Base-by-base conservation (phyloP, 1,140 invertebrate genomes). In the Monochamus saltuarius region DNA sequence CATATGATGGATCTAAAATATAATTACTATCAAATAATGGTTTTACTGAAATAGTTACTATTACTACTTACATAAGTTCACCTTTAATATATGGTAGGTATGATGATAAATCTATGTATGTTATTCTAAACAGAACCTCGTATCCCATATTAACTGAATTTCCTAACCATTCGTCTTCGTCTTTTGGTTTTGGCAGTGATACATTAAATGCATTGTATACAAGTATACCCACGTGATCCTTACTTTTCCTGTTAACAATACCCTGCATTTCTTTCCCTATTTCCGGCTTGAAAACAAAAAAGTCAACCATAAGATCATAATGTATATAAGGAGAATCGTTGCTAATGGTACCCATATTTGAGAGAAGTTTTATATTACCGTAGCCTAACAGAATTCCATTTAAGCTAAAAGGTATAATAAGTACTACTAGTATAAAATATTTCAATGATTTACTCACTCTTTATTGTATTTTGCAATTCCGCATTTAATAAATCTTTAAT, bases 171-270 rank as follows among this genome's bases (percentile, higher is more conserved):
- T 81, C 73, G 47, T 80, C 75, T 0, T 77, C 73, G 38, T 82
- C 75, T 11, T 78, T 75, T 10, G 80, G 80, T 67, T 80, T 82
- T 19, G 82, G 82, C 51, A 88, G 81, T 4, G 84, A 84, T 29
- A 86, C 81, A 75, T 87, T 87, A 67, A 87, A 88, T 22, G 81
- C 78, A 69, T 84, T 82, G 67, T 88, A 84, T 1, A 87, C 79
- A 17, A 88, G 74, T 50, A 86, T 79, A 29, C 82, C 82, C 47
- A 88, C 74, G 75, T 87, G 82, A 67, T 84, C 83, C 6, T 76
- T 65, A 49, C 78, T 81, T 66, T 82, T 85, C 71, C 85, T 87
- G 64, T 82, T 85, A 11, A 86, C 82, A 65, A 83, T 67, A 22
- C 86, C 87, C 73, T 68, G 75, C 58, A 82, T 64, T 37, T 65